These are phyloP conservation scores for Chymomyza procnemis DNA, from an alignment of 2,888 invertebrate species.

Conservation along the genomic window DNA sequence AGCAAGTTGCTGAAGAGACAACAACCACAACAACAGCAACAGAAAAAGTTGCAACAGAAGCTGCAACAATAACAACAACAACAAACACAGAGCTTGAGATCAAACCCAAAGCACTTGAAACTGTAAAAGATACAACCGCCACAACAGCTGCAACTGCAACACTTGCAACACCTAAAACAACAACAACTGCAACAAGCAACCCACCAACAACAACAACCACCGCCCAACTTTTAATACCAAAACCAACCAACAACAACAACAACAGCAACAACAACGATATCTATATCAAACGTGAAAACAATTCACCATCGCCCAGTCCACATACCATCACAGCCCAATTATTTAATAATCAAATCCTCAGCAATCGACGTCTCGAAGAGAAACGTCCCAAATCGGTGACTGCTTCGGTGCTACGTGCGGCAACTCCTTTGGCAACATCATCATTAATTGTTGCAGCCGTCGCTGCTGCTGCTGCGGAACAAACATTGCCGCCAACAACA, in stretches of 20 bases:
- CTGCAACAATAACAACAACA: conserved; percentile 15
- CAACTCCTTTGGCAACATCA: conserved; percentile 28
- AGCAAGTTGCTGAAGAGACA: conserved; percentile 27
- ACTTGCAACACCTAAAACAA: conserved; percentile 35
- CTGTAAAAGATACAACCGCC: conserved; percentile 22
- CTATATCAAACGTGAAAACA: conserved; percentile 60
- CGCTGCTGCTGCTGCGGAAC: conserved; percentile 37
- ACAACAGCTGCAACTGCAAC: conserved; percentile 23
- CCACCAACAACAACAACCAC: conserved; percentile 18
- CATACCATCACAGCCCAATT: conserved; percentile 61
- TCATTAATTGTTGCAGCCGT: conserved; percentile 32
- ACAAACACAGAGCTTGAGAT: conserved; percentile 37
- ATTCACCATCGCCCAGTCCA: conserved; percentile 56
- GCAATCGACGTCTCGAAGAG: conserved; percentile 47
- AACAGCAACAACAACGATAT: conserved; percentile 27
- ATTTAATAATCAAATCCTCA: conserved; percentile 35
- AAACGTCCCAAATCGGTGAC: conserved; percentile 77
- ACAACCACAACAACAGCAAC: conserved; percentile 38
- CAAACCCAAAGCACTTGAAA: conserved; percentile 34
- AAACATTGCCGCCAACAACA: conserved; percentile 47
- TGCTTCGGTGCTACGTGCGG: conserved; percentile 74
- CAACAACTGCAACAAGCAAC: conserved; percentile 16
- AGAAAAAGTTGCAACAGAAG: conserved; percentile 20
- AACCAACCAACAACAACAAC: conserved; percentile 25
- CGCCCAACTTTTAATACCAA: conserved; percentile 12